Percentiles rank a stretch among this genome's conserved stretches.
Conservation (phyloP, 2,797 vertebrate species). For the Lepilemur septentrionalis region DNA sequence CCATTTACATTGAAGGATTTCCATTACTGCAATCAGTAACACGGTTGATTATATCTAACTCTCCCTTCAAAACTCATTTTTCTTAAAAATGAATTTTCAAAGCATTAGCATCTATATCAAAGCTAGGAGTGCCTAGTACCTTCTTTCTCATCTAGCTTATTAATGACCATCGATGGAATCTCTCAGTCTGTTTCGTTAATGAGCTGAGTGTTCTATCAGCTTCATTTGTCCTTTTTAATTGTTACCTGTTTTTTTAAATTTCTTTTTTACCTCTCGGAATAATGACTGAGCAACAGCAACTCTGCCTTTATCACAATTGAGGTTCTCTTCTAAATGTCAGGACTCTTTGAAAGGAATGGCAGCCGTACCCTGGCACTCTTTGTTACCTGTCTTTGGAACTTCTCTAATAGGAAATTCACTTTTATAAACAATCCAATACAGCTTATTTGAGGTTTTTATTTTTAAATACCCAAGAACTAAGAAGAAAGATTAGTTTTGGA, state of each 20-base stretch:
- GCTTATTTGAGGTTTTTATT: neutral
- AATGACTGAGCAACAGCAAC: neutral
- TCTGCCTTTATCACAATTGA: neutral
- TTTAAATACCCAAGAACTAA: neutral
- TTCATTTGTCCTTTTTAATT: neutral
- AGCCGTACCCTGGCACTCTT: neutral
- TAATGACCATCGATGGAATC: neutral
- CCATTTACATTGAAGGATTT: neutral
- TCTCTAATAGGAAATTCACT: conserved; percentile 25
- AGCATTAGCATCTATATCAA: conserved; percentile 31
- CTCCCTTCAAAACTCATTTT: conserved; percentile 36
- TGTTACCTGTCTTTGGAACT: neutral
- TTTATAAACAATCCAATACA: conserved; percentile 35
- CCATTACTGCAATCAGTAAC: neutral
- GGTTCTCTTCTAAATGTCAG: neutral
- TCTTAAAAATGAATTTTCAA: conserved; percentile 28
- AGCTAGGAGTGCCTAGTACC: neutral
- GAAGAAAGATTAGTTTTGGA: neutral
- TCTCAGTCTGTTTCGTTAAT: neutral
- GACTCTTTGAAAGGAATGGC: neutral
- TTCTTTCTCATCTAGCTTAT: neutral
- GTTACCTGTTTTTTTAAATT: neutral
- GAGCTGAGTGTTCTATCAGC: neutral
- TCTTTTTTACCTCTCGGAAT: neutral
- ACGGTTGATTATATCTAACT: neutral